Percentiles rank a stretch among this genome's conserved stretches.
phyloP scores from a whole-genome alignment of 2,797 vertebrate genomes.

The Philypnodon macrostomus region DNA sequence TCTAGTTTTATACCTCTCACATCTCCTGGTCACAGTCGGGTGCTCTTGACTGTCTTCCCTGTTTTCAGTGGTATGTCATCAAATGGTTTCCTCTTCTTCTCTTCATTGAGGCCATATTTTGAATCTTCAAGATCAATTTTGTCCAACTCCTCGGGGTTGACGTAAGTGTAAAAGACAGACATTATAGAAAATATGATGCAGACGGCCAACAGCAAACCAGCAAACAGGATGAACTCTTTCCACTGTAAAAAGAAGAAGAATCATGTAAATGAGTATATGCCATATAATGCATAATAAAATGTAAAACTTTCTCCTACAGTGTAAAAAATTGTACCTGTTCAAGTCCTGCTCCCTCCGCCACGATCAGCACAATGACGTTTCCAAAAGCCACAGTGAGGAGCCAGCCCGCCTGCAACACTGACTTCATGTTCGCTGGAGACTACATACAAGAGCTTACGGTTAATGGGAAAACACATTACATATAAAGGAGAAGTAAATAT shows the following conservation, averaged over 20 bases:
- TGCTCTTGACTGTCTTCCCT: constrained; percentile 31
- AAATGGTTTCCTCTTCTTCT: constrained; percentile 15
- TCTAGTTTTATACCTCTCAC: background rate
- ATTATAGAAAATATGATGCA: constrained; percentile 93
- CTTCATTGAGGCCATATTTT: constrained; percentile 26
- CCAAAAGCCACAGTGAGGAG: constrained; percentile 92
- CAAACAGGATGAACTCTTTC: constrained; percentile 93
- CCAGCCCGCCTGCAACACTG: constrained; percentile 94
- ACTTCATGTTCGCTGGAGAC: constrained; percentile 93
- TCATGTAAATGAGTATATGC: background rate
- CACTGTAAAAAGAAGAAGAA: constrained; percentile 77
- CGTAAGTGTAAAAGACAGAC: constrained; percentile 87
- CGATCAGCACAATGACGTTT: constrained; percentile 91
- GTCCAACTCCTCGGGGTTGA: constrained; percentile 75
- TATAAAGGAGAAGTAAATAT: too few relatives aligned
- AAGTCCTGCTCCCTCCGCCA: constrained; percentile 88
- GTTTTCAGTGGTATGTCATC: constrained; percentile 15
- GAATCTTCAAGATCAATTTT: constrained; percentile 37
- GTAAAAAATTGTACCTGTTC: too few relatives aligned
- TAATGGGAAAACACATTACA: too few relatives aligned
- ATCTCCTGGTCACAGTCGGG: constrained; percentile 48
- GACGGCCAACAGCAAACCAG: constrained; percentile 83
- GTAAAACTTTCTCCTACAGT: too few relatives aligned
- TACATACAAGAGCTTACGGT: too few relatives aligned
- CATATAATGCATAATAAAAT: background rate